Base-by-base conservation (phyloP, 1,140 invertebrate genomes). In the Brachystomella parvula region DNA sequence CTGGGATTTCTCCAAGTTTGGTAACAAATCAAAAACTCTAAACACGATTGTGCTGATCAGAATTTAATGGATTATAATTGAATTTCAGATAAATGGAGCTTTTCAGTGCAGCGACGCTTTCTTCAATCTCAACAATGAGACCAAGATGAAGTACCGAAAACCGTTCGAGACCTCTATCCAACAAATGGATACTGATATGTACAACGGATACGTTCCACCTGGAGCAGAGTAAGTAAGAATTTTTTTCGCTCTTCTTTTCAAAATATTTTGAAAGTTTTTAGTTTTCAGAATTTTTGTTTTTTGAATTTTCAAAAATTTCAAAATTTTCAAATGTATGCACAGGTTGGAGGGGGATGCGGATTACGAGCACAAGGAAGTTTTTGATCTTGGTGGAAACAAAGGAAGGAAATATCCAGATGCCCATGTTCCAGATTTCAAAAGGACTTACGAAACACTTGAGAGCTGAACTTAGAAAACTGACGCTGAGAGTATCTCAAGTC, bases 331-430 rank as follows among this genome's bases (percentile, higher is more conserved):
- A 39, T 39, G 19, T 9, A 39, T 39, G 6, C n/a, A 19, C 47
- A 47, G 49, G 35, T 57, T 31, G 21, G 44, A 49, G 31, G 21
- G 31, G 1, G n/a, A 57, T 32, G 53, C 63, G 19, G 35, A 39
- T 19, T 68, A 57, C 33, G 70, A 72, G 53, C 32, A 66, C 1
- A 60, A 67, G 21, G 70, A 72, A 64, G 61, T 47, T 26, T 72
- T 67, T 32, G 70, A 72, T 47, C 58, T 39, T 6, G 6, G 35
- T 26, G 17, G 12, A 17, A 15, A 3, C 58, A 21, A 15, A 26
- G 12, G 21, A 28, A 17, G 15, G 6, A 19, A 30, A 59, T 1
- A 32, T 33, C 9, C 35, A 39, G 35, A n/a, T 26, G 0, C 21
- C 49, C 0, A 39, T 63, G 15, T 49, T 19, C 12, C 31, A 29